Conservation (phyloP, 2,888 invertebrate species). For the Gymnoscelis rufifasciata region DNA sequence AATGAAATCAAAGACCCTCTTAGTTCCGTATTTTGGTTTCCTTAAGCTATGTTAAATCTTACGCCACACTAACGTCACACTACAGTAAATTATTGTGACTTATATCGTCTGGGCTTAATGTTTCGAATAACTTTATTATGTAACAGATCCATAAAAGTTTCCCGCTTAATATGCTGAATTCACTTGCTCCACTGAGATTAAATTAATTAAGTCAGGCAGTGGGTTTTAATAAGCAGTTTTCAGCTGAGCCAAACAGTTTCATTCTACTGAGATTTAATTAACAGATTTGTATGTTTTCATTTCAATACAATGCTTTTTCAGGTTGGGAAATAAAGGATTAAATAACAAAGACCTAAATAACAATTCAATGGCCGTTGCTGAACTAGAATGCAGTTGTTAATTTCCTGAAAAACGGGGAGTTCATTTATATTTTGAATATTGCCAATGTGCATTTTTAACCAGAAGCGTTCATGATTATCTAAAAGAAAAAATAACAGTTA, state of each 20-base stretch:
- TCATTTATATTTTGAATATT: too few relatives aligned
- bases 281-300: slow-evolving; percentile 39
- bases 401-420: slow-evolving; percentile 17
- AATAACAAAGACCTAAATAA: slow-evolving; percentile 45
- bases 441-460: too few relatives aligned
- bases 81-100: slow-evolving; percentile 13
- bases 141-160: slow-evolving; percentile 25
- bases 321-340: slow-evolving; percentile 18
- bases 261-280: slow-evolving; percentile 40
- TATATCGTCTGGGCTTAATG: slow-evolving; percentile 12
- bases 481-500: too few relatives aligned
- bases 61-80: slow-evolving; percentile 4
- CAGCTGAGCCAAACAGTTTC: slow-evolving; percentile 24
- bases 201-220: slow-evolving; percentile 27
- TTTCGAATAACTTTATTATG: slow-evolving; percentile 18
- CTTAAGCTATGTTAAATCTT: slow-evolving; percentile 6
- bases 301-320: slow-evolving; percentile 29
- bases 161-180: slow-evolving; percentile 26
- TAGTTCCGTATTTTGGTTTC: too few relatives aligned
- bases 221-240: slow-evolving; percentile 28
- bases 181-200: slow-evolving; percentile 29
- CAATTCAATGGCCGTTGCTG: slow-evolving; percentile 42
- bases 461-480: too few relatives aligned
- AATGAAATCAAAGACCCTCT: too few relatives aligned
- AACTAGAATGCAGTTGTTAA: slow-evolving; percentile 41